Evolutionary conservation across 2,113 vertebrate genomes (phyloP).

Genomic region (Phyllostomus hastatus): DNA sequence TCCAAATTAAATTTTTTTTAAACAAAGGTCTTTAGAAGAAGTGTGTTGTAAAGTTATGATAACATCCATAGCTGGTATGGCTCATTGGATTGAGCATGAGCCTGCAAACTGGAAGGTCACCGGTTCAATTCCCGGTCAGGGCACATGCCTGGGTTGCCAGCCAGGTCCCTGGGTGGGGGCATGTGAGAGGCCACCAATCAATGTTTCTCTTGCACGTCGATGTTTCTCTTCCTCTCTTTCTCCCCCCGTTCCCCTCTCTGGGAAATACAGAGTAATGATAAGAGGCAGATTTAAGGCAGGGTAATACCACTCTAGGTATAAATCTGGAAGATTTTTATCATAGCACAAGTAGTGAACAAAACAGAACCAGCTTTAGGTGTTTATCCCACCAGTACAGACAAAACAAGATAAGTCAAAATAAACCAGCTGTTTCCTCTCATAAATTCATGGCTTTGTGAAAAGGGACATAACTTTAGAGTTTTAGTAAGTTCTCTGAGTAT

Average conservation of each 20-base stretch:
- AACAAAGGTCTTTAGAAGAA: not conserved
- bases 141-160: too few relatives aligned
- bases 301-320: not conserved
- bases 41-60: not conserved
- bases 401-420: constrained; percentile 7
- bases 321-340: constrained; percentile 18
- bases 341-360: constrained; percentile 2
- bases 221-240: too few relatives aligned
- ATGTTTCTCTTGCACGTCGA: too few relatives aligned
- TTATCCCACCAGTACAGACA: not conserved
- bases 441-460: not conserved
- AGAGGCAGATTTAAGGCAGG: not conserved
- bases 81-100: too few relatives aligned
- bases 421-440: constrained; percentile 13
- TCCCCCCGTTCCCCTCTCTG: too few relatives aligned
- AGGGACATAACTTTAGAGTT: not conserved
- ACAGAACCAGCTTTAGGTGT: not conserved
- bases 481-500: not conserved
- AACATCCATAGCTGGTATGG: not conserved
- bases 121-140: too few relatives aligned
- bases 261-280: not conserved
- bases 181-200: too few relatives aligned
- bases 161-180: too few relatives aligned
- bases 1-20: constrained; percentile 6
- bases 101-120: too few relatives aligned